Evolutionary conservation across 2,888 invertebrate species (phyloP).

Genomic region (Sinohyriopsis cumingii): DNA sequence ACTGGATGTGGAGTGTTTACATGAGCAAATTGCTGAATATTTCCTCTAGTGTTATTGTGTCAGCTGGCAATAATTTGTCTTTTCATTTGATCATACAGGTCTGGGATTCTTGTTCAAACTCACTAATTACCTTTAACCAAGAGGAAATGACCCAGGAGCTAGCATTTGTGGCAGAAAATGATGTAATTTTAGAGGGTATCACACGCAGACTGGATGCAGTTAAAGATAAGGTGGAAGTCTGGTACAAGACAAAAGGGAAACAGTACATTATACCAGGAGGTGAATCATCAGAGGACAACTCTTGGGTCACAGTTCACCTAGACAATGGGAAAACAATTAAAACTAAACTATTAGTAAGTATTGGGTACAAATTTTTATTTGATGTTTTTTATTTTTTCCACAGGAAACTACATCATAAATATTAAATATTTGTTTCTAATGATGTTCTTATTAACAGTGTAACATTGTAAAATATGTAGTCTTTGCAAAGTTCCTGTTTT

Average conservation of each 20-base stretch:
- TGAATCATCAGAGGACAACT: constrained; percentile 38
- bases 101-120: constrained; percentile 94
- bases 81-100: constrained; percentile 76
- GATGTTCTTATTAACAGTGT: no score
- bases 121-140: constrained; percentile 88
- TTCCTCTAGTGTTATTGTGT: no score
- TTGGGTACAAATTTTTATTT: neutral
- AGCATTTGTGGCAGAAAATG: constrained; percentile 95
- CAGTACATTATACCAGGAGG: constrained; percentile 29
- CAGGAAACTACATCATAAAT: no score
- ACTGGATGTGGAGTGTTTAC: no score
- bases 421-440: no score
- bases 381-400: no score
- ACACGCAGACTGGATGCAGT: constrained; percentile 77
- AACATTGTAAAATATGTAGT: no score
- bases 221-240: constrained; percentile 78
- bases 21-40: no score
- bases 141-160: constrained; percentile 83
- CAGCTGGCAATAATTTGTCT: no score
- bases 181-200: constrained; percentile 81
- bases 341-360: constrained; percentile 72
- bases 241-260: constrained; percentile 79
- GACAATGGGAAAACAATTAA: constrained; percentile 69
- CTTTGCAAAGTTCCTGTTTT: no score
- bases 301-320: constrained; percentile 67